Percentiles rank a stretch among this genome's conserved stretches.
phyloP scores from a whole-genome alignment of 2,888 invertebrate genomes.

The Xylocampa areola region DNA sequence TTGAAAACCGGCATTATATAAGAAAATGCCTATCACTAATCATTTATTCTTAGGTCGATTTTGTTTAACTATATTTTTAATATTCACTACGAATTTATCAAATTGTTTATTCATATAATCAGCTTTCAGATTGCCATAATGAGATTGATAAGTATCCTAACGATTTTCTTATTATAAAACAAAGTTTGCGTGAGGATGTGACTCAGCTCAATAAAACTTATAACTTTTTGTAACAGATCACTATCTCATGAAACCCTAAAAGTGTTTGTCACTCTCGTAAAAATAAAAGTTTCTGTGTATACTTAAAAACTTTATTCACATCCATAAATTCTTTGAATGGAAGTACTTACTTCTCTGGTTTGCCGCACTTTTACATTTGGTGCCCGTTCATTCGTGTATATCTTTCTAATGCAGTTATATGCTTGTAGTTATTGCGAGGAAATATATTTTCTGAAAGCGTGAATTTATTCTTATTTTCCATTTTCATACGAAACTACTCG shows the following conservation, averaged over 20 bases:
- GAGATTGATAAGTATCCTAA: constrained; percentile 26
- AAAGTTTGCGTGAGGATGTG: constrained; percentile 26
- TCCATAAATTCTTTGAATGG: constrained; percentile 33
- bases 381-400: constrained; percentile 32
- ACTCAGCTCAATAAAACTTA: constrained; percentile 36
- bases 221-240: constrained; percentile 33
- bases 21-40: too few species aligned
- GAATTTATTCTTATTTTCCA: not conserved
- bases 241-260: constrained; percentile 37
- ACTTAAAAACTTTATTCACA: constrained; percentile 34
- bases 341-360: constrained; percentile 35
- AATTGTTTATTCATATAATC: too few species aligned
- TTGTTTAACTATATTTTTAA: too few species aligned
- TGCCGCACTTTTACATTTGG: constrained; percentile 42
- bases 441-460: not conserved
- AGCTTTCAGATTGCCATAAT: too few species aligned
- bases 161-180: constrained; percentile 25
- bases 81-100: too few species aligned
- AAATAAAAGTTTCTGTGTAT: constrained; percentile 34
- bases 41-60: too few species aligned
- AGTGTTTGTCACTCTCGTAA: constrained; percentile 35
- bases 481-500: not conserved
- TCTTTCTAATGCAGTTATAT: constrained; percentile 28
- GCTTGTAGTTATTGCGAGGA: constrained; percentile 2
- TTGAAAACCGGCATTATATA: too few species aligned